These are phyloP conservation scores for Elgaria multicarinata DNA, from an alignment of 2,113 vertebrate genomes.

Conservation along the genomic window DNA sequence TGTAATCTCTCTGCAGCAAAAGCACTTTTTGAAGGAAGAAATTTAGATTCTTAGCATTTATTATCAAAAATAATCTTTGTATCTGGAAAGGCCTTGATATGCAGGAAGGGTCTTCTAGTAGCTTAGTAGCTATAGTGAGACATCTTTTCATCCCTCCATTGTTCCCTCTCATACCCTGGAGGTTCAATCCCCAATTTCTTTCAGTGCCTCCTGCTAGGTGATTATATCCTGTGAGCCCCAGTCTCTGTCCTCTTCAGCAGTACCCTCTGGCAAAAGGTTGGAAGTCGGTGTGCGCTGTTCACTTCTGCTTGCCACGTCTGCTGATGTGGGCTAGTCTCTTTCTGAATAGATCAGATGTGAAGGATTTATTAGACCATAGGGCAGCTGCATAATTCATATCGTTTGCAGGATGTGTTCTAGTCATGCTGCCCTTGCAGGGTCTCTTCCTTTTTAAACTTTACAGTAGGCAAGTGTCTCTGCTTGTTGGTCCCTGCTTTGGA, in stretches of 20 bases:
- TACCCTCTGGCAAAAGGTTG: neutral
- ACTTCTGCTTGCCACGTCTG: neutral
- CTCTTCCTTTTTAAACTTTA: neutral
- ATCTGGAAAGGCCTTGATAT: neutral
- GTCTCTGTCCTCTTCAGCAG: neutral
- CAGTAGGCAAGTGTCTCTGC: neutral
- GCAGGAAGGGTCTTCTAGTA: neutral
- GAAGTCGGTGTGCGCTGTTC: neutral
- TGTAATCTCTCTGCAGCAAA: neutral
- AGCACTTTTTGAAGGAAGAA: neutral
- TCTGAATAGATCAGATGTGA: neutral
- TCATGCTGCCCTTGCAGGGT: neutral
- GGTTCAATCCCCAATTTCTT: neutral
- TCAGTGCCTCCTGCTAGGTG: neutral
- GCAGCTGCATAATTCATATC: neutral
- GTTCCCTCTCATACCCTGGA: neutral
- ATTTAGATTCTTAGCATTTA: neutral
- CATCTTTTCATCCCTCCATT: neutral
- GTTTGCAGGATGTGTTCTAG: neutral
- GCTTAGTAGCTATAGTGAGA: neutral
- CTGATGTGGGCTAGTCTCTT: neutral
- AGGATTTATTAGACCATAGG: neutral
- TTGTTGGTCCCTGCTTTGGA: neutral
- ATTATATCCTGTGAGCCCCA: neutral
- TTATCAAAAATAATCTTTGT: neutral